Evolutionary conservation across 2,888 invertebrate species (phyloP), one percentile per base, ranked within the genome.

Genomic region (Anarsia innoxiella): DNA sequence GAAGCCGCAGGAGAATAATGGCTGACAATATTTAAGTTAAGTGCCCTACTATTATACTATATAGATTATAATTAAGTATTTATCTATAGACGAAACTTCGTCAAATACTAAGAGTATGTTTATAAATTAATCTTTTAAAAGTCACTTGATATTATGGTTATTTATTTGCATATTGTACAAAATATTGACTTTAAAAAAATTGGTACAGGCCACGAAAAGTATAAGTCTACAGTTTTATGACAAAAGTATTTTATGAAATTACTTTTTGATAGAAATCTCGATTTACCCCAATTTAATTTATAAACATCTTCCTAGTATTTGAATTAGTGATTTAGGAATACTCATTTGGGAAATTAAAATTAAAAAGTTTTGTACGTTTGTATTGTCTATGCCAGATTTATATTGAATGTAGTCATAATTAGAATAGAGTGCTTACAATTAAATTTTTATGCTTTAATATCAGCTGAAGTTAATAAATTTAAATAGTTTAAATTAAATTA

Each of bases 1-100:
- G 50, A 44, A 49, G 74, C 70, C 55, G 76, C 74, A 79, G 83
- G 83, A 83, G 83, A 82, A 71, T 82, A 83, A 82, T 74, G 64
- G 82, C 64, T 70, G 75, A 80, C 67, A 75, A 73, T 75, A 74
- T 64, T 45, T 31, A 13, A 10, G 48, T 47, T 26, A 33, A 26
- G 33, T 25, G 33, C 10, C 31, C 26, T 33, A 15, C 13, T 9
- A n/a, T n/a, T n/a, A 2, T 25, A 25, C 4, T 5, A 9, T 9
- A 25, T 25, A 9, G n/a, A 9, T 25, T 9, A 25, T 25, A 9
- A 25, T 25, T 25, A 25, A 9, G 25, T 2, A 25, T 25, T 19
- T 19, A 19, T 19, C 19, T 26, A 26, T n/a, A 8, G n/a, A 26
- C 26, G n/a, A 26, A 26, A 26, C 26, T 26, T 32, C 30, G 35